A percentile compares a stretch with the other conserved stretches of the same genome.
Conservation (phyloP, 2,888 invertebrate species). For the Hydrotaea diabolus region DNA sequence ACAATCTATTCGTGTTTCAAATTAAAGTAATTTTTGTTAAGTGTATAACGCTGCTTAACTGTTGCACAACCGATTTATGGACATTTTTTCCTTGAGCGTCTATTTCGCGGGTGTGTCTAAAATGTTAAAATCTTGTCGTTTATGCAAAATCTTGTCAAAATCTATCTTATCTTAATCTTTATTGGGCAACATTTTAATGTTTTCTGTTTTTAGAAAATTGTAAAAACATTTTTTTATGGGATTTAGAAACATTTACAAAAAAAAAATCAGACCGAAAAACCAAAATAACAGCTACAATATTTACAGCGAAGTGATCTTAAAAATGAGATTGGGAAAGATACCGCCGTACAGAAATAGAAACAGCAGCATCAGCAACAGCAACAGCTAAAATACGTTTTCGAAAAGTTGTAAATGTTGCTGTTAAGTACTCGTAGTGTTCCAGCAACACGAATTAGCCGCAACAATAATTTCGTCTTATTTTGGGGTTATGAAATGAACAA, state of each 20-base stretch:
- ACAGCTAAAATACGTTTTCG: constrained; percentile 3
- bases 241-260: background rate
- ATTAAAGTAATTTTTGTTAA: background rate
- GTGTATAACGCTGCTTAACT: background rate
- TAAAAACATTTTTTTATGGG: constrained; percentile 19
- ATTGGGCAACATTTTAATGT: constrained; percentile 27
- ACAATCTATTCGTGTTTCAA: too few relatives aligned
- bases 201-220: constrained; percentile 38
- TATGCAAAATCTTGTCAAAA: constrained; percentile 33
- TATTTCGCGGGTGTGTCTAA: too few relatives aligned
- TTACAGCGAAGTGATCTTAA: background rate
- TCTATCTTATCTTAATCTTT: constrained; percentile 52
- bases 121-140: background rate
- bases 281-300: background rate
- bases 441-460: constrained; percentile 33
- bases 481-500: constrained; percentile 61
- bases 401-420: constrained; percentile 32
- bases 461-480: constrained; percentile 11
- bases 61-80: too few relatives aligned
- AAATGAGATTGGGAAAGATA: constrained; percentile 3
- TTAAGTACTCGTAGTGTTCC: constrained; percentile 32
- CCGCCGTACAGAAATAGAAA: background rate
- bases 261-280: constrained; percentile 2
- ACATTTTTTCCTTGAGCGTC: too few relatives aligned
- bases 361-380: too few relatives aligned